Base-by-base conservation (phyloP, 2,888 invertebrate genomes). In the Hybos culiciformis region DNA sequence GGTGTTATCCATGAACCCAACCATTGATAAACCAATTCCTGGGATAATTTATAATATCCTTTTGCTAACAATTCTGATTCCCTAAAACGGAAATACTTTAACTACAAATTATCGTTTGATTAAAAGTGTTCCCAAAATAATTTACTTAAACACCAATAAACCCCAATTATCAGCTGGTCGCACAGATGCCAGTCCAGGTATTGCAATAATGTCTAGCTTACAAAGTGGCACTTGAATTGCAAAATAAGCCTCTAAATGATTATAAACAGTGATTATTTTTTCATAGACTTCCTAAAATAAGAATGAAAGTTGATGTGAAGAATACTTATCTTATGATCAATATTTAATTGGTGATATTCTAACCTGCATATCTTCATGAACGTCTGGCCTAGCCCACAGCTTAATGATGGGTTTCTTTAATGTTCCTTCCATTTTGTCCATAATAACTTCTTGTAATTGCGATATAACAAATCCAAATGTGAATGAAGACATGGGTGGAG, bases 141-240 rank as follows among this genome's bases (percentile, higher is more conserved):
- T 68, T 68, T 69, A 85, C 85, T 78, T 83, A 59, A 84, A 83
- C 29, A 83, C 69, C 50, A 85, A 72, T 3, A 86, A 67, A 4
- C 86, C 86, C 84, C 84, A 86, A 55, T 77, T 80, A 53, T 85
- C 84, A 4, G 79, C 77, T 0, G 84, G 81, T 51, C 78, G 77
- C 3, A 78, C 75, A 1, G 79, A 77, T 48, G 74, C 71, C 50
- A 81, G 78, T 48, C 75, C 77, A 0, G 86, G 86, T 39, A 85
- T 63, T 0, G 82, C 82, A 1, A 86, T 70, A 3, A 85, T 66
- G 57, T 86, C 83, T 48, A 86, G 60, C 56, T 78, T 78, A 1
- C 72, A 69, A 32, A 85, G 56, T 0, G 81, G 80, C 46, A 80
- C 69, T 0, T 78, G 70, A n/a, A 73, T 69, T 40, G 72, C 71